Evolutionary conservation across 2,797 vertebrate species (phyloP), one percentile per base, ranked within the genome.

Genomic region (Intellagama lesueurii): DNA sequence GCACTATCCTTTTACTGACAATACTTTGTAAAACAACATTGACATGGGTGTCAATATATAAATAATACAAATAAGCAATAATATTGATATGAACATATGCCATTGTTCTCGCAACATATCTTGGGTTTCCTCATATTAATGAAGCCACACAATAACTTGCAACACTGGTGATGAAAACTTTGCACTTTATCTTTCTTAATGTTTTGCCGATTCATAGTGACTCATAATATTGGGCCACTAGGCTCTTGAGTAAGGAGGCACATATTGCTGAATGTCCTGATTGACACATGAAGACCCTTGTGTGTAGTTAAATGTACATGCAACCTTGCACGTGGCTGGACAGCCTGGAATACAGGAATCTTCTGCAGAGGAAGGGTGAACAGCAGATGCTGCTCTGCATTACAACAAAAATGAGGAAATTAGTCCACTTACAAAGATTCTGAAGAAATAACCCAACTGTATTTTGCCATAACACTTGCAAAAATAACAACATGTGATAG

Each of bases 61-160:
- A 75, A 66, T 32, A 86, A 86, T 22, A 28, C 60, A 60, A 89
- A 66, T 8, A 28, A 85, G 78, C 40, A 75, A 66, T 88, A 60
- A 40, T 19, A 84, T n/a, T 44, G 40, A 77, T 56, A 40, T 56
- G 49, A 85, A 89, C 24, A 76, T 86, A 49, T 47, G 30, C 68
- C 35, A 24, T 26, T 76, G 17, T 30, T 22, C 26, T 85, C 52
- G 52, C 56, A 81, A 32, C 78, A 44, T 40, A 32, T 68, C 30
- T 14, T 81, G 32, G 5, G 11, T 81, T 24, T 52, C 16, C 77
- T 49, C 56, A 86, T 84, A 83, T 68, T 70, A 70, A 7, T 78
- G 28, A 32, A 56, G n/a, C 60, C 77, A 52, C 47, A 69, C 7
- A n/a, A 32, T 1, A 35, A 32, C 22, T 32, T 66, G 47, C 87